Conservation (phyloP, 2,888 invertebrate genomes). For the Euclidia mi region DNA sequence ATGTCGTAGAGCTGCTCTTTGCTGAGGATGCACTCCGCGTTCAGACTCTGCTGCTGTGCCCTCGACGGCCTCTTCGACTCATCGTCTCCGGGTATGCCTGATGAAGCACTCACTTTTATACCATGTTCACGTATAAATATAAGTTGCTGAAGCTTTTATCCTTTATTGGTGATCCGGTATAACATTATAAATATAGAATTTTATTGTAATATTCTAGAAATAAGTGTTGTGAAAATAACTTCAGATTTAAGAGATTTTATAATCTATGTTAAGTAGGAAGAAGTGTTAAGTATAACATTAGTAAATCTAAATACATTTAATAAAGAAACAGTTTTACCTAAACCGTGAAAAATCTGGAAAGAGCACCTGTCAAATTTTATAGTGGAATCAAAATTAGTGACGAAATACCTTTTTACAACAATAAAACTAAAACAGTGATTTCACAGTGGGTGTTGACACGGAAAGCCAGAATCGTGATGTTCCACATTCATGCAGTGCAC, state of each 20-base stretch:
- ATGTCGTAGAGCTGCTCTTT: slow-evolving; percentile 99
- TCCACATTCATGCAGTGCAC: slow-evolving; percentile 65
- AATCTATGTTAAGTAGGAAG: too few relatives aligned
- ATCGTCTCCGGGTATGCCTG: slow-evolving; percentile 94
- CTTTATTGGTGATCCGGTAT: not conserved
- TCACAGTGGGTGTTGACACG: slow-evolving; percentile 45
- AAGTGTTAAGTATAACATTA: too few relatives aligned
- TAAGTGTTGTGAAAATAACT: too few relatives aligned
- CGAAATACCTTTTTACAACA: too few relatives aligned
- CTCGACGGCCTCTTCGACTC: slow-evolving; percentile 96
- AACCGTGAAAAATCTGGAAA: too few relatives aligned
- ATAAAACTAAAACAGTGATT: slow-evolving; percentile 28
- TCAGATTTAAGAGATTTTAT: too few relatives aligned
- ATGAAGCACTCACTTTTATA: slow-evolving; percentile 14
- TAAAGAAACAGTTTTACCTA: not conserved
- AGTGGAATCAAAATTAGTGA: too few relatives aligned
- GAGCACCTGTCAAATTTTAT: too few relatives aligned
- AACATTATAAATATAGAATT: too few relatives aligned
- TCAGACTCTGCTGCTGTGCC: slow-evolving; percentile 96
- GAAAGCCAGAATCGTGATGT: slow-evolving; percentile 47
- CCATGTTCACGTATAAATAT: not conserved
- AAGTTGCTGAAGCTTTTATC: not conserved
- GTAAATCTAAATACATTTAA: not conserved
- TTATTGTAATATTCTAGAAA: too few relatives aligned
- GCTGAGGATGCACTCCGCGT: slow-evolving; percentile 98